Base-by-base conservation (phyloP, 2,797 vertebrate genomes). In the Schizothorax lantsangensis region DNA sequence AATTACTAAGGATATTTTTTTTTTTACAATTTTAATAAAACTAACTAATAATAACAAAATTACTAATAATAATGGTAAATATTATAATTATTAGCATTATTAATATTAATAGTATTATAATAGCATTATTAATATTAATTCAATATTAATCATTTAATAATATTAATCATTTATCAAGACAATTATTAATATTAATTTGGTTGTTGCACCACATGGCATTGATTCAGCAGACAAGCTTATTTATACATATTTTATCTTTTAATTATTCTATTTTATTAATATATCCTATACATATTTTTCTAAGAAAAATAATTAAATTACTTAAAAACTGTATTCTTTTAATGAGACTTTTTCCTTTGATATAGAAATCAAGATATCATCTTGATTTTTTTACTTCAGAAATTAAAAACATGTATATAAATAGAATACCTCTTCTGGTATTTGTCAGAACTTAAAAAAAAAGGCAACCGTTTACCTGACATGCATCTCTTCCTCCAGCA, bases 401-500 rank as follows among this genome's bases (percentile, higher is more conserved):
- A 66, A 33, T 17, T 0, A 23, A 23, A 52, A 23, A 57, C 54
- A 21, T 23, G 54, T 10, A 21, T 49, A 52, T 12, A 17, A 1
- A 52, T 10, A 47, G 49, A 47, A 17, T 52, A 5, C 15, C 49
- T 52, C 17, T 52, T 19, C 17, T 52, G 6, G 49, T 19, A 52
- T 52, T 52, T 52, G 15, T 52, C 49, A 19, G 49, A 52, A 19
- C 49, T 15, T 17, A 14, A 5, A 54, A 6, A 54, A 1, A 66
- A 66, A 17, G 17, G 5, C 36, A 12, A 19, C 66, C 1, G 11
- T 40, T 75, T 89, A 97, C 96, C 96, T 97, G 96, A 88, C 97
- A 97, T 82, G 97, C 95, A 0, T 97, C 97, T 1, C 84, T 92
- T 52, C 94, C 94, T 12, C 97, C 96, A 21, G 82, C 81, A 0